Base-by-base conservation (phyloP, 1,140 invertebrate genomes). In the Myzus persicae region DNA sequence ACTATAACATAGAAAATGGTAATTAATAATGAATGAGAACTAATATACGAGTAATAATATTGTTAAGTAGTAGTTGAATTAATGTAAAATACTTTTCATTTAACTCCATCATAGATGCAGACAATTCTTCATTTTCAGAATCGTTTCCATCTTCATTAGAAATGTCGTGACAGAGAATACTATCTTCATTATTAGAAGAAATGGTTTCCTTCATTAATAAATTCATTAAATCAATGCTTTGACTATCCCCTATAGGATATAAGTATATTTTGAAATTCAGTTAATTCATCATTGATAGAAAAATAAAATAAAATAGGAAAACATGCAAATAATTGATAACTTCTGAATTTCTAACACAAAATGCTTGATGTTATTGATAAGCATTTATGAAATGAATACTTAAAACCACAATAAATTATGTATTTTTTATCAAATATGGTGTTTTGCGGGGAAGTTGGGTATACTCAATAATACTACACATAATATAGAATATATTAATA, bases 141-240 rank as follows among this genome's bases (percentile, higher is more conserved):
- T 46, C 76, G 26, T 92, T 46, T 48, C 4, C 91, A 48, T 92
- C 44, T 40, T 92, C 91, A 84, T 46, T 84, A 51, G 42, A 76
- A 48, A 42, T 48, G 26, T 92, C 26, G 51, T 51, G n/a, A 92
- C n/a, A 48, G 24, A 92, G 76, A 26, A 48, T 82, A 31, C 76
- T 81, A 26, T 82, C 76, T 81, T 92, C 67, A 92, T 82, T 24
- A 48, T 81, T 76, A 51, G 8, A 48, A 82, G 40, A 18, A 46
- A 92, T 84, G 31, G 82, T 38, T 48, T 92, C 91, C 3, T 92
- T 92, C 44, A 92, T 84, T 48, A 92, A 82, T 82, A 92, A 92
- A 84, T 92, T 92, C 91, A 92, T 92, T 48, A 92, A 92, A 84
- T 92, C 91, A 20, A 92, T 82, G 22, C 91, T 92, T 82, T 92